Conservation (phyloP, 1,140 invertebrate genomes). For the Steinernema feltiae region DNA sequence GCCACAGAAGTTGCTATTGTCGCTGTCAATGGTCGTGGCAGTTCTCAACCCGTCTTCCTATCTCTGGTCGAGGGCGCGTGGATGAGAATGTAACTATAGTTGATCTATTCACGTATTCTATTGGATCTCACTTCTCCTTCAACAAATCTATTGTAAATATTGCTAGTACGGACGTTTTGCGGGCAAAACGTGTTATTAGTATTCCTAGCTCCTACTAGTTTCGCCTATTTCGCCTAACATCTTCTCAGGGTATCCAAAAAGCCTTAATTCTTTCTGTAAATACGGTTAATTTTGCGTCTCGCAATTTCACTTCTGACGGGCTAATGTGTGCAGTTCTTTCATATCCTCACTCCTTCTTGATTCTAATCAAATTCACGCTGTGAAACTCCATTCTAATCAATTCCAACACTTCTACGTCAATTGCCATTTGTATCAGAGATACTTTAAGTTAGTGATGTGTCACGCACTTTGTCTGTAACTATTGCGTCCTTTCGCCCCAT, state of each 20-base stretch:
- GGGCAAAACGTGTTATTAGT: neutral
- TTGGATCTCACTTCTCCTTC: neutral
- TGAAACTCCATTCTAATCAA: neutral
- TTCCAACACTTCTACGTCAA: neutral
- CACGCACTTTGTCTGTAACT: neutral
- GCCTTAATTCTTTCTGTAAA: neutral
- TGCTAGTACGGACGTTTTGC: neutral
- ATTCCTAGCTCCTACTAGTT: neutral
- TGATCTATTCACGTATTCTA: too few relatives aligned
- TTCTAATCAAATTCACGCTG: neutral
- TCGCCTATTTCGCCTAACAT: neutral
- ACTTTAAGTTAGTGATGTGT: neutral
- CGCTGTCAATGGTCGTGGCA: neutral
- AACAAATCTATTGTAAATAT: neutral
- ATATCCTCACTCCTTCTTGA: neutral
- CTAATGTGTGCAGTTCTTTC: neutral
- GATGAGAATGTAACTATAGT: neutral
- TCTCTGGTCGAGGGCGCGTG: neutral
- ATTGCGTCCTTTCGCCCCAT: neutral
- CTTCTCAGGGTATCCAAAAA: neutral
- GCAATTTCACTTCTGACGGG: neutral
- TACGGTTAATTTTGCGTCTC: neutral
- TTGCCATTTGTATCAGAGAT: neutral
- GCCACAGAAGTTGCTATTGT: neutral
- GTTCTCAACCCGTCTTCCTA: neutral